A percentile compares a stretch with the other conserved stretches of the same genome.
These are phyloP conservation scores for Malthinus seriepunctatus DNA, from an alignment of 2,888 invertebrate genomes.

Conservation along the genomic window DNA sequence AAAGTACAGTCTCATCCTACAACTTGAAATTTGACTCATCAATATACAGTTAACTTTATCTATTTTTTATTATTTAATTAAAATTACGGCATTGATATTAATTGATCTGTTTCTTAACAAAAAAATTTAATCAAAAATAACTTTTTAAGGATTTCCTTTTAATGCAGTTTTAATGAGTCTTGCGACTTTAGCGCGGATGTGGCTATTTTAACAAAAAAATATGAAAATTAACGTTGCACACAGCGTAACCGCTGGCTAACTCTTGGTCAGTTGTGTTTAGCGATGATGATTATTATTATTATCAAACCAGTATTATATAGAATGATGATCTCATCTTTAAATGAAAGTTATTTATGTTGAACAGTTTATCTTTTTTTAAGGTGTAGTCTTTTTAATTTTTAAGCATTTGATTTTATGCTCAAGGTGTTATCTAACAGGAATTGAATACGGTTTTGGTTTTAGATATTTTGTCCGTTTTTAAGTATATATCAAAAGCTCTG, in stretches of 20 bases:
- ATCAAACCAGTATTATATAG: slow-evolving; percentile 44
- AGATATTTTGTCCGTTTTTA: too few relatives aligned
- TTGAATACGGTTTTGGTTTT: too few relatives aligned
- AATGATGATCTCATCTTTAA: slow-evolving; percentile 47
- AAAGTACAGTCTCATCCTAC: too few relatives aligned
- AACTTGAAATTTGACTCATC: too few relatives aligned
- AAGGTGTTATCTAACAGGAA: too few relatives aligned
- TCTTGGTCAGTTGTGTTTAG: slow-evolving; percentile 5
- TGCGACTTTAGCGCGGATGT: slow-evolving; percentile 3
- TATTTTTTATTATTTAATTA: too few relatives aligned
- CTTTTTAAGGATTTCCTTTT: too few relatives aligned
- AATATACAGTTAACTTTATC: too few relatives aligned
- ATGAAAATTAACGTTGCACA: neutral
- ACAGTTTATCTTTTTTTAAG: slow-evolving; percentile 34
- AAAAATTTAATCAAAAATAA: neutral
- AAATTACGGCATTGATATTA: neutral
- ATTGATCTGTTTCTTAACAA: neutral
- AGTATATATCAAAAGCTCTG: too few relatives aligned
- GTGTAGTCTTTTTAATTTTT: slow-evolving; percentile 17
- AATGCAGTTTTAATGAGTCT: neutral
- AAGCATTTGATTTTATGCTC: too few relatives aligned
- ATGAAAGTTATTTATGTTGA: slow-evolving; percentile 43
- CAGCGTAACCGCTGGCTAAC: neutral
- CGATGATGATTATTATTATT: slow-evolving; percentile 18
- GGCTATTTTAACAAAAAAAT: neutral